Percentiles rank a stretch among this genome's conserved stretches.
These are phyloP conservation scores for Callipepla californica DNA, from an alignment of 2,113 vertebrate genomes.

Conservation along the genomic window DNA sequence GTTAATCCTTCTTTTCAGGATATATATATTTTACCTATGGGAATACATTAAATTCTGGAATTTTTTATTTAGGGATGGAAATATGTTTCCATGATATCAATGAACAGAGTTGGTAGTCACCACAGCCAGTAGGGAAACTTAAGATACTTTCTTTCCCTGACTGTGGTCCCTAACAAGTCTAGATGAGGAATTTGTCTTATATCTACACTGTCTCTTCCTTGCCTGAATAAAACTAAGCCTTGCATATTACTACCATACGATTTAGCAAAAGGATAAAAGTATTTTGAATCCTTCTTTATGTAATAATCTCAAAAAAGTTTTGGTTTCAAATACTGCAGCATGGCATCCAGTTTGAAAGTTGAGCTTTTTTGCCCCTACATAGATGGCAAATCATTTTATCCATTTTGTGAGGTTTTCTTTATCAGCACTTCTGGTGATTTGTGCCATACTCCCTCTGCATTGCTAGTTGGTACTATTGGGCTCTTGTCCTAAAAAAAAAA, in stretches of 20 bases:
- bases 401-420: neutral
- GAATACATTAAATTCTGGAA: neutral
- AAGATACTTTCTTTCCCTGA: neutral
- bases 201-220: neutral
- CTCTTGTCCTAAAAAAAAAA: neutral
- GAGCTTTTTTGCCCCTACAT: neutral
- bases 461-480: neutral
- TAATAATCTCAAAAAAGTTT: neutral
- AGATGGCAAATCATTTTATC: neutral
- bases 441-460: neutral
- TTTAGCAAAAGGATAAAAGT: neutral
- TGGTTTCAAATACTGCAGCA: neutral
- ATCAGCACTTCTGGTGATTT: neutral
- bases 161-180: neutral
- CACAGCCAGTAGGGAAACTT: neutral
- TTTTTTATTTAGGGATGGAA: neutral
- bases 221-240: neutral
- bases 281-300: neutral
- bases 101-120: neutral
- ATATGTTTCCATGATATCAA: neutral
- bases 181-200: neutral
- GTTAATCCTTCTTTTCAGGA: neutral
- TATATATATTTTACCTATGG: neutral
- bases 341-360: neutral
- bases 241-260: fast-evolving